Percentiles rank a stretch among this genome's conserved stretches.
These are phyloP conservation scores for Phrynocephalus vlangalii DNA, from an alignment of 2,797 vertebrate species.

Conservation along the genomic window DNA sequence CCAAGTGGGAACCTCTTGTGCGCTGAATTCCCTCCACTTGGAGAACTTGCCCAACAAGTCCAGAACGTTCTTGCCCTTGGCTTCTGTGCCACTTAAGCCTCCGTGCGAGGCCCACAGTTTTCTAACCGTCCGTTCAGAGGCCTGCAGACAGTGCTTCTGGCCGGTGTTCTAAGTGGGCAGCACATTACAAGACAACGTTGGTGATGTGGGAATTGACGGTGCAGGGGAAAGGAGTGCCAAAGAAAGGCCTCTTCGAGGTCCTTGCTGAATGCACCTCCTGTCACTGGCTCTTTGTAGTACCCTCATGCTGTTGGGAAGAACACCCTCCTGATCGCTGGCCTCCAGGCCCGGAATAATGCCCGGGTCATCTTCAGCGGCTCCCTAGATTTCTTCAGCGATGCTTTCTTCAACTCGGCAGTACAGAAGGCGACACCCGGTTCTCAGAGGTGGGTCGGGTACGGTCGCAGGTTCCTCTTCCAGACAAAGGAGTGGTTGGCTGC, in stretches of 20 bases:
- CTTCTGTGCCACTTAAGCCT: background rate
- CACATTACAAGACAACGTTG: background rate
- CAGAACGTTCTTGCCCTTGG: no score
- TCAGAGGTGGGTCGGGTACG: conserved; percentile 79
- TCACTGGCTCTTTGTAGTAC: conserved; percentile 80
- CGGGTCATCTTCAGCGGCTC: conserved; percentile 96
- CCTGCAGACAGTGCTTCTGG: no score
- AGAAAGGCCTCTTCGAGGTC: background rate
- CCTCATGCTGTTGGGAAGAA: conserved; percentile 97
- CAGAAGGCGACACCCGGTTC: conserved; percentile 91
- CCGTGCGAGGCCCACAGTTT: no score
- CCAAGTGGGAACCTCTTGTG: no score
- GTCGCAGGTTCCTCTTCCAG: background rate
- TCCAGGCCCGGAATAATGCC: conserved; percentile 97
- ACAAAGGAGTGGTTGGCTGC: background rate
- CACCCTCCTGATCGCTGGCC: conserved; percentile 94
- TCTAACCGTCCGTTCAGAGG: no score
- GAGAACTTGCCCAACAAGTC: no score
- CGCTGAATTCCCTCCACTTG: no score
- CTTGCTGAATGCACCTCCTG: background rate
- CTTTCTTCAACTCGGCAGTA: conserved; percentile 93
- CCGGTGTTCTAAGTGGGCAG: no score
- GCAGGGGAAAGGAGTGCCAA: background rate
- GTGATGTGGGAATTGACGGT: no score
- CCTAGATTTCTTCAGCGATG: conserved; percentile 95